Evolutionary conservation across 2,888 invertebrate genomes (phyloP).

Genomic region (Eumacrocentrus americanus): DNA sequence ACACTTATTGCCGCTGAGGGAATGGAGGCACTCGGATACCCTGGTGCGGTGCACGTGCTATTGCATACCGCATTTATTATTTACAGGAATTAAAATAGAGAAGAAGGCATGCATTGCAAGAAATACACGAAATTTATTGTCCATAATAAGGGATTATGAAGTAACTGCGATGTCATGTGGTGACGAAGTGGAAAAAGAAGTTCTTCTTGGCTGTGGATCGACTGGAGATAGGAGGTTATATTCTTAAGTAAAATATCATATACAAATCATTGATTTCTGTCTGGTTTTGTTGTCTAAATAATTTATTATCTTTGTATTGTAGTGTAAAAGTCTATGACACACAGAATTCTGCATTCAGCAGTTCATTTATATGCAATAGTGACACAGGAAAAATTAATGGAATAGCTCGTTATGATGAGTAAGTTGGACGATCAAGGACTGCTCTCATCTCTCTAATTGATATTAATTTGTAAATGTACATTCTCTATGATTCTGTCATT

Average conservation of each 20-base stretch:
- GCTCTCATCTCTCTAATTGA: not conserved
- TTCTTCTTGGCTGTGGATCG: constrained; percentile 66
- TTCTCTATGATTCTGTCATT: not conserved
- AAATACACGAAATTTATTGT: constrained; percentile 67
- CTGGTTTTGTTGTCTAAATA: no score
- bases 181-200: constrained; percentile 67
- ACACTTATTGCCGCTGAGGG: no score
- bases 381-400: constrained; percentile 53
- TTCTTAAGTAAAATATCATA: constrained; percentile 50
- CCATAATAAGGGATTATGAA: constrained; percentile 67
- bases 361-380: constrained; percentile 45
- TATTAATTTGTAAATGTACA: not conserved
- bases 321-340: constrained; percentile 71
- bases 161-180: constrained; percentile 75
- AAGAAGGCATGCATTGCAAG: constrained; percentile 40
- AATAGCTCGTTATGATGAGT: constrained; percentile 52
- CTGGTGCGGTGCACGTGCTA: no score
- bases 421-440: no score
- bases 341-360: constrained; percentile 62
- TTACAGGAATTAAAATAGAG: constrained; percentile 43
- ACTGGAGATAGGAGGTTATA: constrained; percentile 46
- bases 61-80: no score
- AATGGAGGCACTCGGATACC: no score
- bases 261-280: constrained; percentile 48
- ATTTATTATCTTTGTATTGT: no score